These are phyloP conservation scores for Argyrosomus japonicus DNA, from an alignment of 2,113 vertebrate genomes.

Conservation along the genomic window DNA sequence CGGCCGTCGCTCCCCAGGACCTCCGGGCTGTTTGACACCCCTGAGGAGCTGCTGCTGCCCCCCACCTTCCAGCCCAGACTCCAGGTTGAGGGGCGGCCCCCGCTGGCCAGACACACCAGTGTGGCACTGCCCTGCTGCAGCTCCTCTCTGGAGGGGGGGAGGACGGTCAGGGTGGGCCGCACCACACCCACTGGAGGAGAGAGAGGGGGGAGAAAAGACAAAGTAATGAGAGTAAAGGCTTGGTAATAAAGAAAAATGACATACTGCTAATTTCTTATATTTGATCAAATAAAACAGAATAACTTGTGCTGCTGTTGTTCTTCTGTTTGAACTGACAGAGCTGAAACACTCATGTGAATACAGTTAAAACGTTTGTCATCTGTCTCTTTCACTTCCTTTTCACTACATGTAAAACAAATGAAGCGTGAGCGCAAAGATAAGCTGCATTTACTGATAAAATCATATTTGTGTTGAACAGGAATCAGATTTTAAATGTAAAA, in stretches of 20 bases:
- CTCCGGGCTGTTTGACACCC: constrained; percentile 38
- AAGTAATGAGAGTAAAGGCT: background rate
- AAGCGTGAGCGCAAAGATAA: constrained; percentile 24
- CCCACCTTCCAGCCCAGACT: constrained; percentile 65
- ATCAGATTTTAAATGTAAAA: background rate
- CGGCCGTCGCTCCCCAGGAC: constrained; percentile 37
- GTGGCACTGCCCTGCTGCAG: constrained; percentile 61
- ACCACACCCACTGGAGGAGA: constrained; percentile 48
- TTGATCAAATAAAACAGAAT: background rate
- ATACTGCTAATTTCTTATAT: background rate
- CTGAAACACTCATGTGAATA: background rate
- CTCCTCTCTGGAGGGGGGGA: constrained; percentile 68
- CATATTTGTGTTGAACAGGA: background rate
- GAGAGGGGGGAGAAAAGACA: background rate
- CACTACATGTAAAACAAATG: background rate
- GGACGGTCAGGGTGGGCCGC: constrained; percentile 67
- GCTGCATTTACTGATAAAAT: constrained; percentile 15
- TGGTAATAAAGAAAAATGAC: background rate
- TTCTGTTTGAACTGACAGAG: constrained; percentile 7
- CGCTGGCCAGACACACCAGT: constrained; percentile 71
- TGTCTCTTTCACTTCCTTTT: constrained; percentile 43
- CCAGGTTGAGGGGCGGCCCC: constrained; percentile 68
- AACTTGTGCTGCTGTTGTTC: constrained; percentile 9
- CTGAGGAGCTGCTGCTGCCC: constrained; percentile 35
- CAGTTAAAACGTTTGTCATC: too few relatives aligned